Conservation (phyloP, 2,113 vertebrate species). For the Clarias batrachus region DNA sequence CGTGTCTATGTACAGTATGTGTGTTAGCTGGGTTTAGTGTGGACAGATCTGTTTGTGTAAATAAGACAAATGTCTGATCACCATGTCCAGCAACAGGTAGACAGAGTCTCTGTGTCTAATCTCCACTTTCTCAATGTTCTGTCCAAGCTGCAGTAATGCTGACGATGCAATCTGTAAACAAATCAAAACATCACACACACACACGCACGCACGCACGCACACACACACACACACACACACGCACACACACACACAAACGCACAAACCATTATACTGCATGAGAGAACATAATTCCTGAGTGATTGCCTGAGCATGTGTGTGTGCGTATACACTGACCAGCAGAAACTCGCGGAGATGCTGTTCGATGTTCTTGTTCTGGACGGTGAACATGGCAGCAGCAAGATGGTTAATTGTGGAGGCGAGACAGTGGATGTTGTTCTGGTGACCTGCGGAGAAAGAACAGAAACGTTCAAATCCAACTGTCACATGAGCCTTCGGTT, state of each 20-base stretch:
- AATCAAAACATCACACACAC: background rate
- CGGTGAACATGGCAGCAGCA: constrained; percentile 86
- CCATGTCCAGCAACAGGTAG: constrained; percentile 86
- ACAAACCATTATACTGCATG: too few species aligned
- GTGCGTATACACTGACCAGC: constrained; percentile 70
- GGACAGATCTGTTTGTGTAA: background rate
- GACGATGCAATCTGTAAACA: constrained; percentile 82
- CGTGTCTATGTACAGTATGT: background rate
- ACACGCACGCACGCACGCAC: background rate
- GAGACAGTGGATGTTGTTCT: constrained; percentile 91
- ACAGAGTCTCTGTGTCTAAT: constrained; percentile 86
- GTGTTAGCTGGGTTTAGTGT: background rate
- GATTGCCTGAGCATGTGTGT: background rate
- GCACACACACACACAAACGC: too few species aligned
- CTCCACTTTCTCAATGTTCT: constrained; percentile 79
- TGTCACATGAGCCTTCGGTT: background rate
- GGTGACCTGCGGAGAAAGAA: constrained; percentile 72
- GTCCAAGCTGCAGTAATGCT: constrained; percentile 84
- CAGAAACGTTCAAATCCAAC: background rate
- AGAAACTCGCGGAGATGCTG: constrained; percentile 90
- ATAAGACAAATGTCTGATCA: constrained; percentile 54
- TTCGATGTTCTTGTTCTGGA: constrained; percentile 87
- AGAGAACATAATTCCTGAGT: too few species aligned
- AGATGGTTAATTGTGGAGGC: constrained; percentile 85
- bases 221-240: background rate